Evolutionary conservation across 1,140 invertebrate genomes (phyloP).

Genomic region (Bombus superbus): DNA sequence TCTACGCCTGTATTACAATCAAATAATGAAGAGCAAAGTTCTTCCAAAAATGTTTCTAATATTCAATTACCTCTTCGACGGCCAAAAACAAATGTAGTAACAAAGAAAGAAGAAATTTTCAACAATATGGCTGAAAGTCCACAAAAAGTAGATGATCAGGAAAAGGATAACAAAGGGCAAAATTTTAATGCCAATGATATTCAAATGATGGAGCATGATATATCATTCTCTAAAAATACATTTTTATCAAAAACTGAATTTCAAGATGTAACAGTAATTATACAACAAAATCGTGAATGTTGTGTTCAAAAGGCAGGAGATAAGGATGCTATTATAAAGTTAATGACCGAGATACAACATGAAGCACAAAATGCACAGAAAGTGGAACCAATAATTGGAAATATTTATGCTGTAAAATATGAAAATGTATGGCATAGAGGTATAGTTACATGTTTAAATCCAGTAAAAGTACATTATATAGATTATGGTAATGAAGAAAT

Average conservation of each 20-base stretch:
- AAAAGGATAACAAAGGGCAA: neutral
- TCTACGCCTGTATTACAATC: neutral
- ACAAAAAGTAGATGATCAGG: neutral
- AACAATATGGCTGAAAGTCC: neutral
- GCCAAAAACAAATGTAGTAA: neutral
- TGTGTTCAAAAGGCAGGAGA: constrained; percentile 66
- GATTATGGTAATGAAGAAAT: constrained; percentile 71
- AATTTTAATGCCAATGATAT: neutral
- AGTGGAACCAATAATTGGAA: constrained; percentile 53
- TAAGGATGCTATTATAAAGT: neutral
- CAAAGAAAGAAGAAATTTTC: neutral
- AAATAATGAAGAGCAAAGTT: neutral
- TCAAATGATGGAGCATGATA: constrained; percentile 34
- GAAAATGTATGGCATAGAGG: constrained; percentile 71
- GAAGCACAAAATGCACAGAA: constrained; percentile 8
- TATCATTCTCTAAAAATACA: constrained; percentile 48
- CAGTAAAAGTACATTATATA: constrained; percentile 62
- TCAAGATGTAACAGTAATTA: constrained; percentile 48
- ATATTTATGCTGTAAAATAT: constrained; percentile 62
- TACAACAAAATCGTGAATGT: constrained; percentile 40
- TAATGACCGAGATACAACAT: constrained; percentile 56
- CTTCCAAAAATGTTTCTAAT: neutral
- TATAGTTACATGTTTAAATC: constrained; percentile 51
- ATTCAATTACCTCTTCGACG: constrained; percentile 16
- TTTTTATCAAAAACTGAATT: constrained; percentile 63